phyloP scores from a whole-genome alignment of 2,797 vertebrate species.

The Choloepus didactylus region DNA sequence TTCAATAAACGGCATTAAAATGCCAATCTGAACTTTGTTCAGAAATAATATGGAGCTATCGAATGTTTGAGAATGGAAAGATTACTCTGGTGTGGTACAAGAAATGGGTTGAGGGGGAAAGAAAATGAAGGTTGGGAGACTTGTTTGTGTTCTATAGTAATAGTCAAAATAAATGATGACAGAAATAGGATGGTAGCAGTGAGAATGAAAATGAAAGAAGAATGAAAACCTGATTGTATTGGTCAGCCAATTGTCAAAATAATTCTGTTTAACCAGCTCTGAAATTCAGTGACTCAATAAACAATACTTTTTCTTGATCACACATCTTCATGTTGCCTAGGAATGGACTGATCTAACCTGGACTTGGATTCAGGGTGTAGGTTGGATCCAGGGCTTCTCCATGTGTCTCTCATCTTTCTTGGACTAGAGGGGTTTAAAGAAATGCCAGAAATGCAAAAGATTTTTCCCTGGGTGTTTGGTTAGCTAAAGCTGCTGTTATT shows the following conservation, averaged over 20 bases:
- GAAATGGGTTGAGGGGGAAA: background rate
- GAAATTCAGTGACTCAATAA: background rate
- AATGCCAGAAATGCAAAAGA: background rate
- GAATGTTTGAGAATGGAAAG: slow-evolving; percentile 8
- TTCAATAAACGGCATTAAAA: slow-evolving; percentile 30
- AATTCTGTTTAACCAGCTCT: background rate
- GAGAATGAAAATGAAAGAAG: slow-evolving; percentile 16
- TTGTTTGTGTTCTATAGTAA: background rate
- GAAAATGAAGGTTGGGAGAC: slow-evolving; percentile 23
- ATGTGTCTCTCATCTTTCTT: background rate
- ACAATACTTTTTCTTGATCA: background rate
- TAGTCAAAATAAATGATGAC: background rate
- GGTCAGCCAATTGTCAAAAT: background rate
- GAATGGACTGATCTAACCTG: background rate
- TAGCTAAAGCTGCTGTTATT: too few species aligned
- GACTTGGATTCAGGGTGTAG: background rate
- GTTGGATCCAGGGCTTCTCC: background rate
- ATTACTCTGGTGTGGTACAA: background rate
- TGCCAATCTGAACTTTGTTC: slow-evolving; percentile 18
- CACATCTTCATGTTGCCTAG: background rate
- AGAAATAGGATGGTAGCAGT: background rate
- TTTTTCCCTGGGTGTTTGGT: background rate
- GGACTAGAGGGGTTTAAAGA: background rate
- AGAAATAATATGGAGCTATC: background rate
- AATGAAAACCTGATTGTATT: background rate